Conservation (phyloP, 1,140 invertebrate species). For the Drosophila nasuta region DNA sequence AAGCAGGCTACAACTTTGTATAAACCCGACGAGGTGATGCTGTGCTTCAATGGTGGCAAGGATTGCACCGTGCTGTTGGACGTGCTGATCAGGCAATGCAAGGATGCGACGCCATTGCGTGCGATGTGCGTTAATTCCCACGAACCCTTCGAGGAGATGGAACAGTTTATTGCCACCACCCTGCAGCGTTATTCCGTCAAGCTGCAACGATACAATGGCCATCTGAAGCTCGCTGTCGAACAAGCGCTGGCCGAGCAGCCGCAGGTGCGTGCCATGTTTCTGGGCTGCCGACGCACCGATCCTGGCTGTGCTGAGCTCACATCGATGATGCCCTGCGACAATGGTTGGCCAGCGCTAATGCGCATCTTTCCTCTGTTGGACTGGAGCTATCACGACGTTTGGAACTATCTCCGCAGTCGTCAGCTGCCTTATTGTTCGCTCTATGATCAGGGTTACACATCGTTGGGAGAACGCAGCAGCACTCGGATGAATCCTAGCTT, state of each 20-base stretch:
- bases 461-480: slow-evolving; percentile 91
- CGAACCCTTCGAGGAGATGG: slow-evolving; percentile 94
- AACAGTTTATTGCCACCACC: slow-evolving; percentile 91
- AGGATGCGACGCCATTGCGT: slow-evolving; percentile 83
- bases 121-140: slow-evolving; percentile 90
- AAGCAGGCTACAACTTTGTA: slow-evolving; percentile 82
- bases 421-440: slow-evolving; percentile 94
- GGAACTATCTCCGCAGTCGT: slow-evolving; percentile 92
- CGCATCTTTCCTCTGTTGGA: slow-evolving; percentile 94
- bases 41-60: slow-evolving; percentile 98
- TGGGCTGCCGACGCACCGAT: slow-evolving; percentile 95
- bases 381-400: slow-evolving; percentile 95
- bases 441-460: slow-evolving; percentile 96
- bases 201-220: slow-evolving; percentile 88
- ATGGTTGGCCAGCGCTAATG: slow-evolving; percentile 94
- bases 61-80: slow-evolving; percentile 97
- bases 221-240: slow-evolving; percentile 89
- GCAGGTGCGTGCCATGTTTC: slow-evolving; percentile 91
- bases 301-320: slow-evolving; percentile 86
- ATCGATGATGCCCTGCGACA: slow-evolving; percentile 89
- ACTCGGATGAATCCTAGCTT: slow-evolving; percentile 92
- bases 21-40: slow-evolving; percentile 90
- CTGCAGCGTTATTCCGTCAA: slow-evolving; percentile 90
- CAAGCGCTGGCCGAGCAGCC: slow-evolving; percentile 87
- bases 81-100: slow-evolving; percentile 84